phyloP scores from a whole-genome alignment of 2,113 vertebrate genomes.

The Taurulus bubalis region DNA sequence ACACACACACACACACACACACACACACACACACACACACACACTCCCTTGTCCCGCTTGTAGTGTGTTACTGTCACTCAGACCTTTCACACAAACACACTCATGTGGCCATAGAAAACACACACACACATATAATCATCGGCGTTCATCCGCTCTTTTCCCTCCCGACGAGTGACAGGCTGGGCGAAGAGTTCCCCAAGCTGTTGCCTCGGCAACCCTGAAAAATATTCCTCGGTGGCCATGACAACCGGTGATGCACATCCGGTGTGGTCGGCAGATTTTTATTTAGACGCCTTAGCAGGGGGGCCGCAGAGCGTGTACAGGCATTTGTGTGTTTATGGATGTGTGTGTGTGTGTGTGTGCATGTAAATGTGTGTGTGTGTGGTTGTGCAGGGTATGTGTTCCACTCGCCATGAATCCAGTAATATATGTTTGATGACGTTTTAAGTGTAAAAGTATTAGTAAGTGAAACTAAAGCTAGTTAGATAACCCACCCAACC shows the following conservation, averaged over 20 bases:
- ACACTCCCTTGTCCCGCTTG: conserved; percentile 14
- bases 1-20: too few relatives aligned
- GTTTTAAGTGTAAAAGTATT: too few relatives aligned
- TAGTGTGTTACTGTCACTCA: conserved; percentile 29
- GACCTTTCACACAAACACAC: conserved; percentile 3
- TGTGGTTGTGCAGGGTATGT: background rate
- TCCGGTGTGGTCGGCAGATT: conserved; percentile 75
- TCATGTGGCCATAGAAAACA: background rate
- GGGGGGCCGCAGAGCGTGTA: conserved; percentile 51
- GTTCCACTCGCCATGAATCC: too few relatives aligned
- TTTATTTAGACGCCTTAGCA: conserved; percentile 77
- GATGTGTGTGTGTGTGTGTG: conserved; percentile 4
- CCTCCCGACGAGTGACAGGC: conserved; percentile 63
- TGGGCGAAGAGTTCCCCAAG: conserved; percentile 79
- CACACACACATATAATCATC: conserved; percentile 43
- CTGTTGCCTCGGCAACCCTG: conserved; percentile 84
- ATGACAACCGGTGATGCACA: conserved; percentile 85
- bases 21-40: background rate
- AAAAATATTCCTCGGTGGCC: conserved; percentile 80
- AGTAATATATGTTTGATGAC: too few relatives aligned
- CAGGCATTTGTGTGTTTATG: conserved; percentile 52
- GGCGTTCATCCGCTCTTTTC: conserved; percentile 37
- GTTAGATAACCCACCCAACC: too few relatives aligned
- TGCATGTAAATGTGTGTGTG: background rate
- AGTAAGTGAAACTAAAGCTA: too few relatives aligned